Evolutionary conservation across 2,888 invertebrate genomes (phyloP), one percentile per base, ranked within the genome.

Genomic region (Lycocerus yunnanus): DNA sequence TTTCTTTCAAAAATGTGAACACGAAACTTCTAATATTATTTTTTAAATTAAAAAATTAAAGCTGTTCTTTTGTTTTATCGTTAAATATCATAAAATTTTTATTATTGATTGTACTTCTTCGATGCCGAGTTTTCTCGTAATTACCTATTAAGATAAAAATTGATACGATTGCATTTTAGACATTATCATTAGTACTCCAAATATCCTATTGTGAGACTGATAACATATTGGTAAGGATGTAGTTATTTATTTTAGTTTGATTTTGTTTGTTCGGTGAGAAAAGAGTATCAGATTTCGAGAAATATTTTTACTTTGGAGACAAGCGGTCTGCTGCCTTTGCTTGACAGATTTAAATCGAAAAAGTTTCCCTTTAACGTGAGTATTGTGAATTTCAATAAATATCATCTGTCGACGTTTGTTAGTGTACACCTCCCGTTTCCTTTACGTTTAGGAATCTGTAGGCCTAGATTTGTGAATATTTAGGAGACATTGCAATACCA

Each of bases 291-390:
- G 24, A 73, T 43, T 63, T 65, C 68, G 58, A 43, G 58, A 60
- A 27, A 27, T 24, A 58, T 20, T 58, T 67, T n/a, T 43, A 59
- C 65, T 27, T 18, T 67, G 73, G 73, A 65, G 69, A 61, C 73
- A 73, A 24, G 73, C 73, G 68, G 73, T 73, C 73, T 69, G 58
- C 43, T 60, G 18, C 18, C 59, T 68, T 14, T 20, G 15, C 58
- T 10, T 68, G 68, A 68, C 68, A 68, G 69, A 27, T 69, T 69
- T 69, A 63, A 27, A 18, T n/a, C 21, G 69, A 21, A 21, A 21
- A 15, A 69, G 24, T 21, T 24, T 21, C 18, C 15, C 13, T n/a
- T 63, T 63, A n/a, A 63, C 61, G 61, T 63, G 20, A 63, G 61
- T 63, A 63, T 63, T 63, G n/a, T n/a, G 20, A n/a, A 63, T 63